phyloP scores from a whole-genome alignment of 2,113 vertebrate species.

The Gracilinanus agilis region DNA sequence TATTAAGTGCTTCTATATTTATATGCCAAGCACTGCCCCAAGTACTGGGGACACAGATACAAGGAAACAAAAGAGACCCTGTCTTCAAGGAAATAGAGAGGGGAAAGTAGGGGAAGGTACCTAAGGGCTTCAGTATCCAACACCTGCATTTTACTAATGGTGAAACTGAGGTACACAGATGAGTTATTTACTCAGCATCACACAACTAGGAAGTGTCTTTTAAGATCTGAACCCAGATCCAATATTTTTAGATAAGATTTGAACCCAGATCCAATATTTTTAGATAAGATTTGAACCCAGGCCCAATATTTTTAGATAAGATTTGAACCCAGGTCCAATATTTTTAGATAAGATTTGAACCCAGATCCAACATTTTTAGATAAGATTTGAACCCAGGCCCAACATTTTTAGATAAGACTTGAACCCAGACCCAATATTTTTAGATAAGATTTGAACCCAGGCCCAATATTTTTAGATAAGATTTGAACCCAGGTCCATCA shows the following conservation, averaged over 20 bases:
- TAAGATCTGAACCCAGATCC: too few species aligned
- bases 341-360: too few species aligned
- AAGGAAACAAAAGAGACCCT: not conserved
- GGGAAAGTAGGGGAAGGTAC: not conserved
- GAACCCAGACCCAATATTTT: not conserved
- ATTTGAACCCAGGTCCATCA: not conserved
- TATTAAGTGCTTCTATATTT: not conserved
- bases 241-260: too few species aligned
- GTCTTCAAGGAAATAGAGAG: not conserved
- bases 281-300: too few species aligned
- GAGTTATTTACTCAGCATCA: not conserved
- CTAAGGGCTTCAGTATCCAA: not conserved
- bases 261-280: too few species aligned
- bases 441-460: not conserved
- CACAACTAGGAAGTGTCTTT: not conserved
- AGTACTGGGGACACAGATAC: not conserved
- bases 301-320: too few species aligned
- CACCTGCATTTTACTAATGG: not conserved
- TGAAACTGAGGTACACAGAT: not conserved
- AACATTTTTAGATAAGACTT: not conserved
- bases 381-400: too few species aligned
- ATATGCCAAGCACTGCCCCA: not conserved
- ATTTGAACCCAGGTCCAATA: too few species aligned
- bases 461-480: too few species aligned
- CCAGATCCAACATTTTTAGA: too few species aligned